Evolutionary conservation across 2,113 vertebrate species (phyloP).

Genomic region (Neotoma lepida): DNA sequence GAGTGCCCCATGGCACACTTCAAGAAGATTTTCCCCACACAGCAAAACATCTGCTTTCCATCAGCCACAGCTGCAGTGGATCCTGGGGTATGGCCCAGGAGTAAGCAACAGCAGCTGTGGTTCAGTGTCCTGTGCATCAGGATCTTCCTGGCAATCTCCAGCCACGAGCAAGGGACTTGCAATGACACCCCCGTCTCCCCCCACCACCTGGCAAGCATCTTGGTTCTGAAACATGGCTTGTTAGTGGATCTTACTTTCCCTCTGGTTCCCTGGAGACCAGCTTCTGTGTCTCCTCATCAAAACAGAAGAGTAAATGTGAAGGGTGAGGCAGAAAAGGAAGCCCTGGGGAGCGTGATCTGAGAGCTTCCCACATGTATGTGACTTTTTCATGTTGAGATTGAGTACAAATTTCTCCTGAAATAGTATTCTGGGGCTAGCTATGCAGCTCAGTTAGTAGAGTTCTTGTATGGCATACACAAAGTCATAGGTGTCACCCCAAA

Average conservation of each 20-base stretch:
- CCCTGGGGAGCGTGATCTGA: not conserved
- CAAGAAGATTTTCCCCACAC: not conserved
- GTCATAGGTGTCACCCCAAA: not conserved
- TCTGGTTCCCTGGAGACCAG: not conserved
- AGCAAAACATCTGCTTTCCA: slow-evolving; percentile 75
- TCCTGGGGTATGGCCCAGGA: not conserved
- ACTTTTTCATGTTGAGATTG: not conserved
- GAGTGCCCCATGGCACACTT: not conserved
- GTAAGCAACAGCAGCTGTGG: not conserved
- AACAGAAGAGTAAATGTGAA: not conserved
- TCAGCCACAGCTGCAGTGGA: slow-evolving; percentile 57
- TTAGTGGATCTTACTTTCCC: not conserved
- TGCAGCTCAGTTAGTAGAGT: not conserved
- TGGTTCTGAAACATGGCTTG: not conserved
- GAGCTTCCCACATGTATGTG: not conserved
- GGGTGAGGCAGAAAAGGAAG: not conserved
- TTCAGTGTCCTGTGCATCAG: slow-evolving; percentile 47
- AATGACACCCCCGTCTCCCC: not conserved
- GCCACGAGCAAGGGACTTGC: not conserved
- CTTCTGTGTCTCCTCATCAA: not conserved
- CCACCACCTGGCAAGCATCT: not conserved
- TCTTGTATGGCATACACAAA: not conserved
- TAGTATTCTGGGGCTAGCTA: not conserved
- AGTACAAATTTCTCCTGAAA: not conserved
- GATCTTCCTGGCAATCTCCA: slow-evolving; percentile 41